Evolutionary conservation across 2,113 vertebrate genomes (phyloP).

Genomic region (Scalopus aquaticus): DNA sequence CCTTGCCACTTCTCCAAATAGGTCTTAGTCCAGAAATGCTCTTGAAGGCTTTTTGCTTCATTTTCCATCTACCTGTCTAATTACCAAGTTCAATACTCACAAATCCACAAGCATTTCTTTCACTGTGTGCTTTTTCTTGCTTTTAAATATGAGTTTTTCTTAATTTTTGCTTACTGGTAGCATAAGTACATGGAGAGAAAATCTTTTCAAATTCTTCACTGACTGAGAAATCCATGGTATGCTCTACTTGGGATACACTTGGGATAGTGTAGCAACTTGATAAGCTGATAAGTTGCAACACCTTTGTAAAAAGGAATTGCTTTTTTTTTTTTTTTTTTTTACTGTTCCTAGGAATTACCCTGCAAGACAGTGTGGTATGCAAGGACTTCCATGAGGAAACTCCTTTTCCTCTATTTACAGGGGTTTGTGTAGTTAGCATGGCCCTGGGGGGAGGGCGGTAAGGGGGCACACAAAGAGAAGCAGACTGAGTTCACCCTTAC

Average conservation of each 20-base stretch:
- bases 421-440: not conserved
- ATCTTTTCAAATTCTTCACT: not conserved
- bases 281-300: not conserved
- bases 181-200: not conserved
- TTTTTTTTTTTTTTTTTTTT: too few relatives aligned
- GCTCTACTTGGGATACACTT: not conserved
- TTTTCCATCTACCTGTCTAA: conserved; percentile 60
- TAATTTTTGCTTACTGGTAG: conserved; percentile 45
- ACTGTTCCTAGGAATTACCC: too few relatives aligned
- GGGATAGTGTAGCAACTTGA: not conserved
- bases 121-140: conserved; percentile 55
- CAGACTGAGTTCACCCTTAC: not conserved
- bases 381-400: not conserved
- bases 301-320: not conserved
- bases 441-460: not conserved
- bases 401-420: not conserved
- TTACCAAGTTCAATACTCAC: conserved; percentile 65
- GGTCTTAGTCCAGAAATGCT: conserved; percentile 31
- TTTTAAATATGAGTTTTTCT: conserved; percentile 60
- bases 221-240: not conserved
- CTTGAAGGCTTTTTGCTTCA: conserved; percentile 61
- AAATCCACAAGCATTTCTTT: conserved; percentile 67
- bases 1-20: not conserved
- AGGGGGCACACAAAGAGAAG: not conserved
- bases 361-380: not conserved